Evolutionary conservation across 2,113 vertebrate genomes (phyloP), one percentile per base, ranked within the genome.

Genomic region (Odocoileus virginianus): DNA sequence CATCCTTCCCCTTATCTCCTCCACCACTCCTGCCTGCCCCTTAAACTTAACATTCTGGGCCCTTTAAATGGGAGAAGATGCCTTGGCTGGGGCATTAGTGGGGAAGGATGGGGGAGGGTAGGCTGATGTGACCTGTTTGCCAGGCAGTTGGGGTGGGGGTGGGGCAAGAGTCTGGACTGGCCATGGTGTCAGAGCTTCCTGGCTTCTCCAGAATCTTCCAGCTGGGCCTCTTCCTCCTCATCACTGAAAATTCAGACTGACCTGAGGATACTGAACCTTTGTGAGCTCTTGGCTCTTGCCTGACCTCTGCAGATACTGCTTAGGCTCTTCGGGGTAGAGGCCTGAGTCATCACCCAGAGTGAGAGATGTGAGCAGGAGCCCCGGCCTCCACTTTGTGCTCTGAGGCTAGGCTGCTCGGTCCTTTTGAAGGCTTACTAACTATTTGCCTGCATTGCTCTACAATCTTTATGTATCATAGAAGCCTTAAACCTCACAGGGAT

Each of bases 111-210:
- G 7, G 45, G 25, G 55, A 28, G 3, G 40, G 11, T 52, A 50
- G 5, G 8, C 45, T 4, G 1, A 6, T 2, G n/a, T 0, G 0
- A 8, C 12, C 54, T 30, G 12, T 40, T 43, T 28, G 61, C 30
- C 9, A 6, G n/a, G 78, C 52, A 45, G 30, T 7, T 45, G 6
- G 21, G 4, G 6, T 11, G 8, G 27, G 17, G 5, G 43, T n/a
- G 5, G 8, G 3, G 8, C 0, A 6, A 16, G 25, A n/a, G 43
- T 50, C 2, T n/a, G 40, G 40, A 30, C 78, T 27, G 54, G 17
- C 54, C 6, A 0, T 1, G 13, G 6, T 64, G 33, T 57, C 16
- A 36, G 40, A 28, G 40, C 16, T 61, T 52, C 0, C 0, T 55
- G 40, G 27, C 43, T 9, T 57, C 30, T 19, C 45, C 27, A 2